Conservation (phyloP, 2,113 vertebrate species). For the Scomber colias region DNA sequence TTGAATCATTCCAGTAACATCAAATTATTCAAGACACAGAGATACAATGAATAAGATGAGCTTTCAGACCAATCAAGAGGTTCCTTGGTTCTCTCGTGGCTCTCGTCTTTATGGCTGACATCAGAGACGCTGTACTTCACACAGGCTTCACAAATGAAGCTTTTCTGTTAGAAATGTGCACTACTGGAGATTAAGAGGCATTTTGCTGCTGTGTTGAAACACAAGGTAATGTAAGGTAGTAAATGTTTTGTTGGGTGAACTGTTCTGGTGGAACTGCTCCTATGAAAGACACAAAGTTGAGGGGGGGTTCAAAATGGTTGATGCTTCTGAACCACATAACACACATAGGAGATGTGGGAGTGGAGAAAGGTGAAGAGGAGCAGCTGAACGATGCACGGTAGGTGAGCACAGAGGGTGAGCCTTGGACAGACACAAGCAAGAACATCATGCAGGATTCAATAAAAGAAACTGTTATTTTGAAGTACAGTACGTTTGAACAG, state of each 20-base stretch:
- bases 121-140: background rate
- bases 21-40: background rate
- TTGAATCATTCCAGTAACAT: slow-evolving; percentile 17
- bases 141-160: background rate
- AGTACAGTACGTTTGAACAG: background rate
- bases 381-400: background rate
- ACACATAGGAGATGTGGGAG: too few relatives aligned
- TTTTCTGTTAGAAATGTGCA: background rate
- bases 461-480: background rate
- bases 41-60: slow-evolving; percentile 12
- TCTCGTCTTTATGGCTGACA: slow-evolving; percentile 2
- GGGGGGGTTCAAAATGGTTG: background rate
- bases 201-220: background rate
- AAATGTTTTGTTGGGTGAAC: background rate
- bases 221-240: background rate
- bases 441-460: background rate
- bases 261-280: background rate
- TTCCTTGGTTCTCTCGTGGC: background rate
- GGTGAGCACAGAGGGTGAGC: background rate
- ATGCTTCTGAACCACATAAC: background rate
- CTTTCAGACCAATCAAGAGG: background rate
- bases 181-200: background rate
- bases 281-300: background rate
- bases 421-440: background rate
- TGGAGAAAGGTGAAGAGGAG: background rate